Conservation (phyloP, 2,888 invertebrate species). For the Callinectes sapidus region DNA sequence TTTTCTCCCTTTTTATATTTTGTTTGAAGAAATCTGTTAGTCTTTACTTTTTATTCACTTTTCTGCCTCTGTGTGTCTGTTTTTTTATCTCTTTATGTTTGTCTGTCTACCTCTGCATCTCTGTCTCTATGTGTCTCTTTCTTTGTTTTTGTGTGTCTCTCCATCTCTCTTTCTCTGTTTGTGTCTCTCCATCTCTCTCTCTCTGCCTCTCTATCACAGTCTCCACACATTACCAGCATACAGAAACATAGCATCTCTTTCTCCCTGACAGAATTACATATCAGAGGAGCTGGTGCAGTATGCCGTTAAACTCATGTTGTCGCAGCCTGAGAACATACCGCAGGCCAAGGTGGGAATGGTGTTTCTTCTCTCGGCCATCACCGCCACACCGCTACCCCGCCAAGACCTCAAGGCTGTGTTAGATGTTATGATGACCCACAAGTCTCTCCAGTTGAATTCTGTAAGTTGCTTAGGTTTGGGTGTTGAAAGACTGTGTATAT, state of each 20-base stretch:
- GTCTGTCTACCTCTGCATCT: neutral
- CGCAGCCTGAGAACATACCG: neutral
- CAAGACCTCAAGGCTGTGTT: neutral
- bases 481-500: neutral
- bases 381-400: neutral
- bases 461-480: neutral
- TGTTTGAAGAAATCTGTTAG: no score
- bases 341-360: neutral
- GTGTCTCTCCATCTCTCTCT: neutral
- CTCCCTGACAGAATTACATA: slow-evolving; percentile 25
- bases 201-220: neutral
- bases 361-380: neutral
- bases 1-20: neutral
- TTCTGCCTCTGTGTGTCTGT: no score
- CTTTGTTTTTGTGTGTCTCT: neutral
- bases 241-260: neutral
- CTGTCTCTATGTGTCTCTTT: neutral
- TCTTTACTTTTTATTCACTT: no score
- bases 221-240: neutral
- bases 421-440: slow-evolving; percentile 36
- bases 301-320: neutral
- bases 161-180: neutral
- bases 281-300: slow-evolving; percentile 28
- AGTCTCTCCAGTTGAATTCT: neutral
- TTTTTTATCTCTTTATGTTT: no score